Evolutionary conservation across 2,888 invertebrate genomes (phyloP), one percentile per base, ranked within the genome.

Genomic region (Drosophila sordidapex): DNA sequence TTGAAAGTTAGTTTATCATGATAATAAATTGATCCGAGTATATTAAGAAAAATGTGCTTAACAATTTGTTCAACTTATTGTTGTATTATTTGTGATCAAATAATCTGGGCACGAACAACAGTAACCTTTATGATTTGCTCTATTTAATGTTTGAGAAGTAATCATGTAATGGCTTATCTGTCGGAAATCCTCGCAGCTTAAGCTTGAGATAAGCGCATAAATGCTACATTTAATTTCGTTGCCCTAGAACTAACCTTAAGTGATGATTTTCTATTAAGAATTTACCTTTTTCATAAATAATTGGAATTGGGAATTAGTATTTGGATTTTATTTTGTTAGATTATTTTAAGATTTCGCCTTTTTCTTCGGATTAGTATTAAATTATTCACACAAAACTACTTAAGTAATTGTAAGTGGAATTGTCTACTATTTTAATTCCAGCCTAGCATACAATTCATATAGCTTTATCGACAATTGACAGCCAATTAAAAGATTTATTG

Each of bases 101-200:
- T 60, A 60, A 18, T 35, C 27, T 27, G 27, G 7, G 2, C 38
- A n/a, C 15, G n/a, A 13, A 29, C 13, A 4, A n/a, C 4, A 27
- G 8, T 33, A 27, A 56, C 21, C 21, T n/a, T 13, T 48, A 21
- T 33, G 15, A 33, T 49, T 36, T 27, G 18, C 49, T 49, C 33
- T 52, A 53, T 33, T 59, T 43, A 46, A 53, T 67, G 49, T 63
- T 67, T 56, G 33, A 36, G 18, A 49, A 35, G 21, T 49, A 67
- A 63, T 63, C 46, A 38, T 31, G n/a, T 6, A 36, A 40, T 21
- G 8, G 11, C 76, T 73, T 54, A 76, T 77, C 76, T 52, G 33
- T 27, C 15, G 15, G 4, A 46, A 46, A 25, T 25, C 15, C 36
- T 35, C 33, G 31, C 11, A 31, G 8, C 36, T 48, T 33, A 21